Conservation (phyloP, 2,797 vertebrate species). For the Sciurus vulgaris region DNA sequence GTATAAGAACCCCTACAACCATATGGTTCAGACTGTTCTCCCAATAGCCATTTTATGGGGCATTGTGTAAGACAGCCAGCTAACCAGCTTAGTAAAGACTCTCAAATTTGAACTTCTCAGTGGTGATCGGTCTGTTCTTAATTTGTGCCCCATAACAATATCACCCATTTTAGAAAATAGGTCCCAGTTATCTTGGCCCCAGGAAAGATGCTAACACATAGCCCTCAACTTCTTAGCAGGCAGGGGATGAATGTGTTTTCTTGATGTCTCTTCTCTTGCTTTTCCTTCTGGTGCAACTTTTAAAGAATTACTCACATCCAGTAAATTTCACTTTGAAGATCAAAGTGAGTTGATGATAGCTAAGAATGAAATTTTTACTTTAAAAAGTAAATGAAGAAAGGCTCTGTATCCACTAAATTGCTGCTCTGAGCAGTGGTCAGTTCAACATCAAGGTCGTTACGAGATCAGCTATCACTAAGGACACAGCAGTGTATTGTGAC, state of each 20-base stretch:
- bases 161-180: neutral
- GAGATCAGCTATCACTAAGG: neutral
- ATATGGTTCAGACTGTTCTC: no score
- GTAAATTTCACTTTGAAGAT: neutral
- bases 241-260: rapidly evolving
- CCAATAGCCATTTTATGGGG: no score
- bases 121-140: neutral
- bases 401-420: neutral
- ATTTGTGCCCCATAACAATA: neutral
- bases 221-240: neutral
- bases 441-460: neutral
- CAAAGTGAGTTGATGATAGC: neutral
- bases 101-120: no score
- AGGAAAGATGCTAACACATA: neutral
- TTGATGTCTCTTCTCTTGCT: neutral
- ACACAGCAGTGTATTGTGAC: neutral
- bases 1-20: no score
- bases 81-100: no score
- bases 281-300: neutral
- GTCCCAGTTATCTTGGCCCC: neutral
- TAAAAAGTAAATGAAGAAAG: neutral
- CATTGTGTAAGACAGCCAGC: no score
- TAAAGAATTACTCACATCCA: neutral
- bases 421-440: neutral
- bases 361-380: no score